Base-by-base conservation (phyloP, 1,140 invertebrate species). In the Drosophila orena region DNA sequence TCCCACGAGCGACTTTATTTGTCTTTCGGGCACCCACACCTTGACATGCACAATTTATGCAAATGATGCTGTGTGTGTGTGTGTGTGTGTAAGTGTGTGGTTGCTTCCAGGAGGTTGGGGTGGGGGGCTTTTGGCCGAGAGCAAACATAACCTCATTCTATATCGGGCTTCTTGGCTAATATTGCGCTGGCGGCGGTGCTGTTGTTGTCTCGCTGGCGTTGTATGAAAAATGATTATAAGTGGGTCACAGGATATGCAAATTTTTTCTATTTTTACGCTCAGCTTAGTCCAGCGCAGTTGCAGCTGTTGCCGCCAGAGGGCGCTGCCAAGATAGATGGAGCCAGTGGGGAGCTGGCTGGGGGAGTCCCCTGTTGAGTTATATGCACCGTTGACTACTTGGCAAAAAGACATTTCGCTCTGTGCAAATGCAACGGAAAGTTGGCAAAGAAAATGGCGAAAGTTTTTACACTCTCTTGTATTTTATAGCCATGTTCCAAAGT, bases 161-260 rank as follows among this genome's bases (percentile, higher is more conserved):
- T 62, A 61, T 58, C 46, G 43, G 69, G 56, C 54, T 69, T 74
- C 70, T 74, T 69, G 59, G 59, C 81, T 73, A 68, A 73, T 74
- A 77, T 61, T 60, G 72, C 71, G 65, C 57, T 55, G 34, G 30
- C 60, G 43, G 24, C 56, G 20, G 22, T 40, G 49, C 44, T 57
- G 58, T 70, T 71, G 59, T 56, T 68, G 53, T 47, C 69, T 54
- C 55, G 62, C 55, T 71, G 79, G 84, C 84, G 80, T 73, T 79
- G 79, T 54, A 84, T 84, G 84, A 89, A 89, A 88, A 90, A 89
- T 89, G 72, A 90, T 89, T 90, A 84, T 80, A 89, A 89, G 79
- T 89, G 84, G 84, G 84, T 89, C 84, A 89, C 84, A 89, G 84
- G 84, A 89, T 90, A 89, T 89, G 84, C 84, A 89, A 89, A 90